Evolutionary conservation across 2,888 invertebrate genomes (phyloP), one percentile per base, ranked within the genome.

Genomic region (Ochlodes sylvanus): DNA sequence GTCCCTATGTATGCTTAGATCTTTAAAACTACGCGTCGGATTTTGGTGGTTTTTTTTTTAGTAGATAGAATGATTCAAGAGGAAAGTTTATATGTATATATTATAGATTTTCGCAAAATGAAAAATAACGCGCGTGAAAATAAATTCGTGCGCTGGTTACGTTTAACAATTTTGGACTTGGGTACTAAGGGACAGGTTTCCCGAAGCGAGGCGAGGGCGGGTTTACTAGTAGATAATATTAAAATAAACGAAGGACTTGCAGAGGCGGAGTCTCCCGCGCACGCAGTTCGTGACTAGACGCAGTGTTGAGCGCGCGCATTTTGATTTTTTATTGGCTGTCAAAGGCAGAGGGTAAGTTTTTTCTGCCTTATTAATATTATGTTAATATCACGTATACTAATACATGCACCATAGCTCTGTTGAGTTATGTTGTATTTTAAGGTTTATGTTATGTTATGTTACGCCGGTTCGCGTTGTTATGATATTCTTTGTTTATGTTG

Each of bases 261-360:
- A 2, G 27, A 38, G 38, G 12, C 19, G 21, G 15, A 38, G 50
- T 50, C n/a, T 47, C 19, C 17, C 15, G 65, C 50, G 58, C 65
- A 65, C 50, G 58, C 65, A 65, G 65, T 66, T 58, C 12, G 52
- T 42, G 52, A 14, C 58, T 41, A 66, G 65, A 66, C 65, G 52
- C 15, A 27, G 58, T n/a, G 65, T 32, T 17, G 65, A 58, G 65
- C 58, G 65, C 65, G 58, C 65, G 65, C 52, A 27, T 58, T 42
- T 60, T 52, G 21, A 17, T 42, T 44, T 58, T 38, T 54, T 32
- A 32, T 14, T 32, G 10, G 38, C 21, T 60, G 21, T n/a, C 42
- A 57, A 12, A 9, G 12, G 7, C 42, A 58, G 15, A 52, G 58
- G 65, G 66, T 66, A 42, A 66, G 66, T 66, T 66, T 52, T 57